Evolutionary conservation across 2,113 vertebrate species (phyloP).

Genomic region (Crypturellus undulatus): DNA sequence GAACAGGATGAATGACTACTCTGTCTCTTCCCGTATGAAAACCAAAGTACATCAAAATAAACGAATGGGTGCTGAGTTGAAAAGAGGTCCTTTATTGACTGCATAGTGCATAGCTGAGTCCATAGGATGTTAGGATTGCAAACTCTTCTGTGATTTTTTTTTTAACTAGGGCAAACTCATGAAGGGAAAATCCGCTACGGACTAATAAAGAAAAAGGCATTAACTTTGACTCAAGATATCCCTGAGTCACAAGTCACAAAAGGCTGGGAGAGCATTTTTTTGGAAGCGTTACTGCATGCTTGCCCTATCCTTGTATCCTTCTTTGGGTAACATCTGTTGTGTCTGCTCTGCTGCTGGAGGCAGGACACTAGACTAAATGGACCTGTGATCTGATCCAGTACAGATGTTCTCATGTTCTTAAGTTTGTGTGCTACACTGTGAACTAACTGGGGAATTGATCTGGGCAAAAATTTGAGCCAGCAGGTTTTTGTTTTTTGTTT

Average conservation of each 20-base stretch:
- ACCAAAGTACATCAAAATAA: background rate
- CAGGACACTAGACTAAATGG: background rate
- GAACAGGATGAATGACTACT: background rate
- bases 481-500: background rate
- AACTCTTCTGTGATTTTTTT: background rate
- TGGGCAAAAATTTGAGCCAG: background rate
- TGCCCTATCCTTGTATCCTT: background rate
- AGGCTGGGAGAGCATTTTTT: background rate
- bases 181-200: background rate
- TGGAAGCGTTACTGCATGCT: background rate
- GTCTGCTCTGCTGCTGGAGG: background rate
- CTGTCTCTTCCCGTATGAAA: background rate
- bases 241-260: background rate
- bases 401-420: background rate
- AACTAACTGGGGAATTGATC: background rate
- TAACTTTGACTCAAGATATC: background rate
- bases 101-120: background rate
- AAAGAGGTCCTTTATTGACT: background rate
- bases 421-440: background rate
- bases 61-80: background rate
- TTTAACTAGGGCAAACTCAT: background rate
- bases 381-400: background rate
- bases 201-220: background rate
- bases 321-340: background rate
- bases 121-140: background rate